Conservation (phyloP, 2,113 vertebrate species). For the Uria aalge region DNA sequence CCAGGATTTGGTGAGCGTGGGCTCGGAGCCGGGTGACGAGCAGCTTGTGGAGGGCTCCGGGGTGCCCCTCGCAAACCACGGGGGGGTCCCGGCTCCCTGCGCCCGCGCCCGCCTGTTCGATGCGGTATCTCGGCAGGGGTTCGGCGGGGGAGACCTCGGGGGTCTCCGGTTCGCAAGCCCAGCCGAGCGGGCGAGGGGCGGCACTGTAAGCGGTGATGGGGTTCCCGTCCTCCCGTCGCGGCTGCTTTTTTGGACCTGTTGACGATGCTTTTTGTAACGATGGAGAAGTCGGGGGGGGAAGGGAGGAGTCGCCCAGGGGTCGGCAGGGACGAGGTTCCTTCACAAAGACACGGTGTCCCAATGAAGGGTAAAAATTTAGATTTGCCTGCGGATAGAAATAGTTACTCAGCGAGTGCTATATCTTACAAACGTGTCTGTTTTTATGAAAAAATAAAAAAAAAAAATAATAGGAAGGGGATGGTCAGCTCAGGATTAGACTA, state of each 20-base stretch:
- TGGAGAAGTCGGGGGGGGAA: not conserved
- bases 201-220: accelerated
- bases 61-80: accelerated
- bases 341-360: not conserved
- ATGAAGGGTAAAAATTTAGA: conserved; percentile 25
- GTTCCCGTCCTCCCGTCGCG: not conserved
- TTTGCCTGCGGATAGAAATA: conserved; percentile 30
- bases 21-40: not conserved
- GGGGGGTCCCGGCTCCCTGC: accelerated
- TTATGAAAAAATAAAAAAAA: not conserved
- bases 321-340: not conserved
- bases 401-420: not conserved
- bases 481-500: not conserved
- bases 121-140: not conserved
- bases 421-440: not conserved
- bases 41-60: not conserved
- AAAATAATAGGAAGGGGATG: not conserved
- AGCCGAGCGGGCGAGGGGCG: accelerated
- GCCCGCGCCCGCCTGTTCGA: not conserved
- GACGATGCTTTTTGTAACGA: accelerated
- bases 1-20: not conserved
- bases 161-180: not conserved
- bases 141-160: not conserved
- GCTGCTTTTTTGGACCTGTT: not conserved
- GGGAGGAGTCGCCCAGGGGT: not conserved